phyloP scores from a whole-genome alignment of 2,113 vertebrate species.

The Siniperca knerii region DNA sequence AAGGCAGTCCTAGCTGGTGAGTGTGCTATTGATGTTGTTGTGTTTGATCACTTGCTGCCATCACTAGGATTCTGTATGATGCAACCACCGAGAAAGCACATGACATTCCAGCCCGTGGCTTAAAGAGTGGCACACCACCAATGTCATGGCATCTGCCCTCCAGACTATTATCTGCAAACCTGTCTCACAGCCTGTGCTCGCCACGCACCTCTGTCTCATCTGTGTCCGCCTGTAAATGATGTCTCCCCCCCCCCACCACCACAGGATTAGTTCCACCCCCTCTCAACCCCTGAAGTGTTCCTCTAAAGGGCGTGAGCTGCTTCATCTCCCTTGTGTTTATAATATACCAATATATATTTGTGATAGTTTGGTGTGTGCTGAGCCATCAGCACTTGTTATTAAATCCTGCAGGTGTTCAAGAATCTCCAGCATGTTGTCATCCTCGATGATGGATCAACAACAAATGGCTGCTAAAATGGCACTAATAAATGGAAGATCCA shows the following conservation, averaged over 20 bases:
- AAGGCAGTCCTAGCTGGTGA: slow-evolving; percentile 51
- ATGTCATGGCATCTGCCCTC: slow-evolving; percentile 64
- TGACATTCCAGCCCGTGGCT: slow-evolving; percentile 28
- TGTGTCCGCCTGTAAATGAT: slow-evolving; percentile 55
- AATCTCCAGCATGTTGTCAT: slow-evolving; percentile 14
- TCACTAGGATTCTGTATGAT: slow-evolving; percentile 63
- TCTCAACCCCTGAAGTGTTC: slow-evolving; percentile 43
- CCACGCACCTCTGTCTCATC: slow-evolving; percentile 41
- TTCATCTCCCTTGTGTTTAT: slow-evolving; percentile 54
- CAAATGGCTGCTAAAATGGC: slow-evolving; percentile 41
- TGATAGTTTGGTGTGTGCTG: slow-evolving; percentile 12
- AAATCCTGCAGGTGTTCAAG: slow-evolving; percentile 42
- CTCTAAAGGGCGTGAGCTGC: slow-evolving; percentile 46
- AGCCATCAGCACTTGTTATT: slow-evolving; percentile 18
- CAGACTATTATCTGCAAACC: slow-evolving; percentile 63
- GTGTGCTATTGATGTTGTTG: slow-evolving; percentile 55
- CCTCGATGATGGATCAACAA: slow-evolving; percentile 35
- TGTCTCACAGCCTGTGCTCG: slow-evolving; percentile 52
- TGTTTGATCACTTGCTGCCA: slow-evolving; percentile 71
- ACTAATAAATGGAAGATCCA: slow-evolving; percentile 52
- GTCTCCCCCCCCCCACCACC: slow-evolving; percentile 32
- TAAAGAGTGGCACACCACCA: slow-evolving; percentile 47
- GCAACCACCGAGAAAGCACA: slow-evolving; percentile 72
- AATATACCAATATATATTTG: slow-evolving; percentile 37
- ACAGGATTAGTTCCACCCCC: slow-evolving; percentile 72